Evolutionary conservation across 1,140 invertebrate species (phyloP).

Genomic region (Asbolus verrucosus): DNA sequence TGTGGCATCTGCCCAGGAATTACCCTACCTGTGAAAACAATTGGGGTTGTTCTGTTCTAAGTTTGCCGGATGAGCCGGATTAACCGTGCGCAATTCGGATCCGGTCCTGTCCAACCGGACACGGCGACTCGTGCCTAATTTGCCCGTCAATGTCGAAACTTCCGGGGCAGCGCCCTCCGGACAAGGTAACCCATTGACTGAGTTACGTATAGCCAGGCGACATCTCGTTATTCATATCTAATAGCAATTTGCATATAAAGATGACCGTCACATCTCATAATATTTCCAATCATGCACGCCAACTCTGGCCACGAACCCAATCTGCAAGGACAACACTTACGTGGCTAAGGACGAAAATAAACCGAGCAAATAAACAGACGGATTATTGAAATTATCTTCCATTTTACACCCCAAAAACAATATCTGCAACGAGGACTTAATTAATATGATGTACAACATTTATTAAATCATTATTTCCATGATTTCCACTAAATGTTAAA

Average conservation of each 20-base stretch:
- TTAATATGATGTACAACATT: too few relatives aligned
- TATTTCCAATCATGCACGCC: conserved; percentile 20
- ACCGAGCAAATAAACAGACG: conserved; percentile 22
- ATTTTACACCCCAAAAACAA: conserved; percentile 1
- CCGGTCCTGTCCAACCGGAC: conserved; percentile 29
- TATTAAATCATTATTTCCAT: too few relatives aligned
- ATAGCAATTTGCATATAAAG: conserved; percentile 6
- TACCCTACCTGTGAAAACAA: conserved; percentile 28
- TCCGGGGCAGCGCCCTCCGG: conserved; percentile 21
- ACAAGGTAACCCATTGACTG: conserved; percentile 35
- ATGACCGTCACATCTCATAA: conserved; percentile 6
- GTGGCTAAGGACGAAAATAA: conserved; percentile 22
- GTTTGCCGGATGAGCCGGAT: conserved; percentile 27
- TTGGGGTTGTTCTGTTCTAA: conserved; percentile 25
- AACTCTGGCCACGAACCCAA: conserved; percentile 2
- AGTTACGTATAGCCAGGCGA: conserved; percentile 2
- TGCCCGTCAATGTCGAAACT: conserved; percentile 22
- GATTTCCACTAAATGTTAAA: too few relatives aligned
- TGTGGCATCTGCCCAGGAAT: too few relatives aligned
- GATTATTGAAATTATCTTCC: conserved; percentile 32
- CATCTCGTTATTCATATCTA: conserved; percentile 28
- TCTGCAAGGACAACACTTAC: conserved; percentile 7
- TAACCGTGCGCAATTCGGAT: conserved; percentile 16
- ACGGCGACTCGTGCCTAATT: conserved; percentile 31
- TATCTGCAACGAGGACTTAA: too few relatives aligned